Conservation (phyloP, 2,113 vertebrate species). For the Arizona elegans region DNA sequence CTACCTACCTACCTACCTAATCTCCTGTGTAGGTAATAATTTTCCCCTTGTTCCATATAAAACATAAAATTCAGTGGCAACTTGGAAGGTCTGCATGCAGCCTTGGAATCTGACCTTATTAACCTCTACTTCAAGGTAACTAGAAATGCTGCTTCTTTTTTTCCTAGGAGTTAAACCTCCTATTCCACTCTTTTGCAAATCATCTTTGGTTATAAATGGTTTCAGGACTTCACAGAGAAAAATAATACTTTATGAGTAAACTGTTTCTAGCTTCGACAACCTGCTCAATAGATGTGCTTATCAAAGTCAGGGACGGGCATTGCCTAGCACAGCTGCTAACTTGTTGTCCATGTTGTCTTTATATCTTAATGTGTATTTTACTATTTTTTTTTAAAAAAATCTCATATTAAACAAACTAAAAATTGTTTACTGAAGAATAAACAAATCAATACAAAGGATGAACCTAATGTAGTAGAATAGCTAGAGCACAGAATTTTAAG, state of each 20-base stretch:
- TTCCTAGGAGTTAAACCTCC: not conserved
- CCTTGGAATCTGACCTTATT: not conserved
- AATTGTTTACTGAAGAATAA: not conserved
- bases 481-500: not conserved
- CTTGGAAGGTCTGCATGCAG: not conserved
- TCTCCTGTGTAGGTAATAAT: not conserved
- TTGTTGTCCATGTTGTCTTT: not conserved
- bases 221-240: conserved; percentile 21
- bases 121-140: not conserved
- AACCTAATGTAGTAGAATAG: not conserved
- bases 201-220: not conserved
- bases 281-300: not conserved
- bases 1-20: no score
- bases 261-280: conserved; percentile 7
- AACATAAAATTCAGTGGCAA: not conserved
- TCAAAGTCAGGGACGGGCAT: not conserved
- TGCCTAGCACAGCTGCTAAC: not conserved
- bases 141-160: not conserved
- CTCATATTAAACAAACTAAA: not conserved
- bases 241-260: conserved; percentile 1
- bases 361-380: not conserved
- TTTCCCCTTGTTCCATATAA: not conserved
- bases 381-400: not conserved
- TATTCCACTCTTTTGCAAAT: not conserved
- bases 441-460: not conserved